Base-by-base conservation (phyloP, 53 echinoderm and acorn worm genomes). In the Actinopyga echinites region DNA sequence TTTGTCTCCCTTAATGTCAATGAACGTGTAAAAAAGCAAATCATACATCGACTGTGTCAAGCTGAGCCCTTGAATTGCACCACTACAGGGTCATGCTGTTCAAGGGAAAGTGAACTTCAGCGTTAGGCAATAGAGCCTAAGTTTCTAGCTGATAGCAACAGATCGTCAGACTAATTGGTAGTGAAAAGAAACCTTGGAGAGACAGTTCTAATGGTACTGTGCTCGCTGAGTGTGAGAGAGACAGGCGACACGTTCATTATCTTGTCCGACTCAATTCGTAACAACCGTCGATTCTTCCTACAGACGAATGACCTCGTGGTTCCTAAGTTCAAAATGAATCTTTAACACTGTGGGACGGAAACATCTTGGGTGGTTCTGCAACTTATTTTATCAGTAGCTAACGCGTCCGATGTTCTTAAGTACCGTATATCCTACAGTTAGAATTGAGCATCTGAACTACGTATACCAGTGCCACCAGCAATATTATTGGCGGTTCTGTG, bases 181-280 rank as follows among this genome's bases (percentile, higher is more conserved):
- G n/a, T 40, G 43, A 71, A 42, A 44, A 24, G 71, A 26, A 71
- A 71, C 71, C 71, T 71, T 71, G 71, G 71, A 32, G 71, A 71
- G 71, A 2, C 25, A 42, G 23, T 40, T 43, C 36, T 24, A 44
- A 26, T 44, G 21, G 71, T 71, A 23, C 25, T 71, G 10, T 40
- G 44, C 71, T 71, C 71, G 71, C 71, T 71, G 71, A 42, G 71
- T 71, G 40, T 71, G 40, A 9, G 71, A 71, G 42, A 71, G 0
- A 42, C 71, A 71, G 71, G 71, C 71, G 42, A 71, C 71, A 71
- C 12, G 25, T 71, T 71, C 71, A 71, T 71, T 71, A 71, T 71
- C 21, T 71, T 71, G 71, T 71, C 71, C 40, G 26, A 71, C 8
- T 29, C 43, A 71, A 71, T 71, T 71, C 43, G 23, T n/a, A 9